A percentile compares a stretch with the other conserved stretches of the same genome.
These are phyloP conservation scores for Amazona finschi DNA, from an alignment of 2,797 vertebrate genomes.

Conservation along the genomic window DNA sequence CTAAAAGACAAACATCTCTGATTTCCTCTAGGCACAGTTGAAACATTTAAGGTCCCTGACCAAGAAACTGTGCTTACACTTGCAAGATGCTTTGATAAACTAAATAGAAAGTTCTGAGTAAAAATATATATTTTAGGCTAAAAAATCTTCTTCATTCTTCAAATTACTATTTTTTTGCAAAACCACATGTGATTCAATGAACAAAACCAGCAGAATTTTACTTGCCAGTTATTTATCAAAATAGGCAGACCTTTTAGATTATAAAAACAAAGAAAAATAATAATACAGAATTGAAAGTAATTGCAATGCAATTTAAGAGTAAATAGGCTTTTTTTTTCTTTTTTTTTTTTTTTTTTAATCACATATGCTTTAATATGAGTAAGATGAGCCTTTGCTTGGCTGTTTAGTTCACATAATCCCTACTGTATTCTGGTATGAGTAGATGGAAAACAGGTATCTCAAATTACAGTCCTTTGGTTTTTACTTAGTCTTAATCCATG, in stretches of 20 bases:
- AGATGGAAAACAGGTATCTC: constrained; percentile 67
- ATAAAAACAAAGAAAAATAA: constrained; percentile 23
- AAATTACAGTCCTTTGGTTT: constrained; percentile 42
- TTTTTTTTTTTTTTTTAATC: background rate
- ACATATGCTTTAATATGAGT: constrained; percentile 19
- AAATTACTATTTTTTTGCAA: background rate
- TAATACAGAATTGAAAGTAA: constrained; percentile 45
- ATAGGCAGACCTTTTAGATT: background rate
- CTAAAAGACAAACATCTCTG: background rate
- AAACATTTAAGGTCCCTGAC: background rate
- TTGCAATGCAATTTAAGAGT: constrained; percentile 14
- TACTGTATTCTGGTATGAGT: constrained; percentile 52
- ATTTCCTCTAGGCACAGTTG: background rate
- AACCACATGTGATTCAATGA: background rate
- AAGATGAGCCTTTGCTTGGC: background rate
- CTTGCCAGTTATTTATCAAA: background rate
- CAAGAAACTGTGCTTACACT: background rate
- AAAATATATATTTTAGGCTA: background rate
- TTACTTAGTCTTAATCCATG: background rate
- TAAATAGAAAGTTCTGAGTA: background rate
- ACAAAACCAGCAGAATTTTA: background rate
- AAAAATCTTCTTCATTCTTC: background rate
- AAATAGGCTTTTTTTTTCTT: background rate
- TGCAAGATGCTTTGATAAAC: background rate
- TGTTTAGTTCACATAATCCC: constrained; percentile 61